A percentile compares a stretch with the other conserved stretches of the same genome.
phyloP scores from a whole-genome alignment of 2,797 vertebrate genomes.

The Alcedo atthis region DNA sequence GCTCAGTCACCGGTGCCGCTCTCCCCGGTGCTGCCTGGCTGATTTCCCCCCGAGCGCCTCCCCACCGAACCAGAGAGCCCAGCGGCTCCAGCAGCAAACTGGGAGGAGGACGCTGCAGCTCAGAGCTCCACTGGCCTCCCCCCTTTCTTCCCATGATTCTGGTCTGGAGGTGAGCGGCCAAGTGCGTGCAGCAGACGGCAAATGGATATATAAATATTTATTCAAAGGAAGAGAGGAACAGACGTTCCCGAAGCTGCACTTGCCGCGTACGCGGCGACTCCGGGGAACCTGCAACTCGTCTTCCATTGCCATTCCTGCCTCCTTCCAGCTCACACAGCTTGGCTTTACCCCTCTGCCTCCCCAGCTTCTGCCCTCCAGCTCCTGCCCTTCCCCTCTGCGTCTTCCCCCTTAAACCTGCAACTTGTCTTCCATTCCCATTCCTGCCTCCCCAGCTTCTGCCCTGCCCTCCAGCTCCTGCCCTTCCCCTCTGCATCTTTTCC shows the following conservation, averaged over 20 bases:
- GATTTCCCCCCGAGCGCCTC: background rate
- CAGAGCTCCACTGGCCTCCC: background rate
- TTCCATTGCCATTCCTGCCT: background rate
- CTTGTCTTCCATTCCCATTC: no score
- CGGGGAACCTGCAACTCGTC: constrained; percentile 61
- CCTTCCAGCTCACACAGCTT: background rate
- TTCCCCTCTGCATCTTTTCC: background rate
- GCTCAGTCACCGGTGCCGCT: background rate
- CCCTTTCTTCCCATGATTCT: constrained; percentile 58
- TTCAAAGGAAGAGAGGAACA: constrained; percentile 78
- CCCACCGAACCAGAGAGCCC: background rate
- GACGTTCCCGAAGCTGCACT: constrained; percentile 70
- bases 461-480: background rate
- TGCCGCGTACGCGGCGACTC: constrained; percentile 49
- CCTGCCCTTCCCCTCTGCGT: background rate
- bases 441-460: background rate
- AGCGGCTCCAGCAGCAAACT: background rate
- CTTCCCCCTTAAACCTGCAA: no score
- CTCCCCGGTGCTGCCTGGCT: background rate
- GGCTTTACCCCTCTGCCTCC: background rate
- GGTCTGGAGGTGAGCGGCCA: constrained; percentile 76
- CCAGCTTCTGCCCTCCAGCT: background rate
- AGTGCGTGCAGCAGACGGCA: constrained; percentile 76
- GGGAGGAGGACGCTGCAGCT: background rate
- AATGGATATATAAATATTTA: constrained; percentile 83